A percentile compares a stretch with the other conserved stretches of the same genome.
phyloP scores from a whole-genome alignment of 2,888 invertebrate species.

The Metacarcinus magister region DNA sequence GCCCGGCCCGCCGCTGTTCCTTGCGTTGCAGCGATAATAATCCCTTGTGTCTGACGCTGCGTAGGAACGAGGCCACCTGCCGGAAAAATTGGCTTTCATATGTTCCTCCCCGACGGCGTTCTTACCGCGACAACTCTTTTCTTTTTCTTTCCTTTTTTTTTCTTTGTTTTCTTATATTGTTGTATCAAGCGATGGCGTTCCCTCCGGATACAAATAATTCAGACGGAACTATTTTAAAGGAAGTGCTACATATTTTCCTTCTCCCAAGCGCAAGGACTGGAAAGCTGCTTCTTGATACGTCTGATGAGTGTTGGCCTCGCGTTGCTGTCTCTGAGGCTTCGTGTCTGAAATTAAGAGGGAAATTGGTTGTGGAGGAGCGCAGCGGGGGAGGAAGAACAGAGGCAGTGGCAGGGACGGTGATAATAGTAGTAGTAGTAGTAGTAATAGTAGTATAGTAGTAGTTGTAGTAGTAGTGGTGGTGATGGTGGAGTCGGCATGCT shows the following conservation, averaged over 20 bases:
- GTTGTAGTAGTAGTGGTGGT: not conserved
- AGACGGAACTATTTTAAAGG: not conserved
- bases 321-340: not conserved
- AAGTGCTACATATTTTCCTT: not conserved
- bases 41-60: not conserved
- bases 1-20: not conserved
- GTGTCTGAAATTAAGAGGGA: conserved; percentile 11
- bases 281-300: not conserved
- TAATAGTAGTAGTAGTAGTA: not conserved
- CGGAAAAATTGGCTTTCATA: conserved; percentile 41
- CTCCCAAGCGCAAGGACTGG: not conserved
- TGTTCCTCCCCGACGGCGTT: conserved; percentile 21
- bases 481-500: not conserved
- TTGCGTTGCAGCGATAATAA: not conserved
- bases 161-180: not conserved
- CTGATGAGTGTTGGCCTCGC: not conserved
- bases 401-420: not conserved
- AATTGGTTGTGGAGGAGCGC: not conserved
- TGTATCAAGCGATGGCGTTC: not conserved
- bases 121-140: not conserved
- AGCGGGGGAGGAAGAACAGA: not conserved
- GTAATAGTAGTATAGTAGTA: not conserved
- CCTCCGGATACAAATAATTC: not conserved
- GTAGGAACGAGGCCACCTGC: not conserved
- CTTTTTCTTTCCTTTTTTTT: not conserved